Base-by-base conservation (phyloP, 2,797 vertebrate species). In the Peromyscus nudipes region DNA sequence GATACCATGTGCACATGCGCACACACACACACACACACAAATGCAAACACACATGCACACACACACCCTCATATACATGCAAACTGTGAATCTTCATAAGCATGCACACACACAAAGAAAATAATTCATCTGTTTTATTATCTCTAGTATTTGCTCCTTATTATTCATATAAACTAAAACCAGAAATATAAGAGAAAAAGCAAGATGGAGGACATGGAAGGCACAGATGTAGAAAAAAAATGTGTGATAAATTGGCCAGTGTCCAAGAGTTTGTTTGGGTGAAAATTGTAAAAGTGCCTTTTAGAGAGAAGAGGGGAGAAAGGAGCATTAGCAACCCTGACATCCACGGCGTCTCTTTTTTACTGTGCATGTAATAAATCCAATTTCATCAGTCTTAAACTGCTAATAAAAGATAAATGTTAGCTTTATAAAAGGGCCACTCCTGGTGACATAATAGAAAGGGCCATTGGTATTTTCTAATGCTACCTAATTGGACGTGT, bases 371-470 rank as follows among this genome's bases (percentile, higher is more conserved):
- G 69, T 77, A 89, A 91, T 76, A 92, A 97, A 92, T 93, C 57
- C 52, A 95, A 64, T 71, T 92, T 91, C 21, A 84, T 94, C 80
- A 64, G n/a, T 65, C 43, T 52, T 87, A 94, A 81, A 81, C 23
- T 87, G 37, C 91, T 95, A 95, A 96, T 92, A 65, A 98, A 95
- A 86, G 12, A 71, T 81, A 76, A 94, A 71, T 91, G 57, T 43
- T 71, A 49, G 43, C 21, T 86, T 91, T 92, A 52, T 69, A 62
- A 82, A 89, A 46, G 31, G 31, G 67, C 37, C 12, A 76, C 19
- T 86, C 29, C 89, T 89, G 87, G 31, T 69, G 65, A 84, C 37
- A 29, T 69, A 88, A 96, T 37, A 80, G 55, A 80, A 93, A 71
- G 40, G 34, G 31, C 43, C 62, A 49, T 21, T 71, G 82, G 21